Percentiles rank a stretch among this genome's conserved stretches.
phyloP scores from a whole-genome alignment of 2,113 vertebrate genomes.

The Petaurus breviceps region DNA sequence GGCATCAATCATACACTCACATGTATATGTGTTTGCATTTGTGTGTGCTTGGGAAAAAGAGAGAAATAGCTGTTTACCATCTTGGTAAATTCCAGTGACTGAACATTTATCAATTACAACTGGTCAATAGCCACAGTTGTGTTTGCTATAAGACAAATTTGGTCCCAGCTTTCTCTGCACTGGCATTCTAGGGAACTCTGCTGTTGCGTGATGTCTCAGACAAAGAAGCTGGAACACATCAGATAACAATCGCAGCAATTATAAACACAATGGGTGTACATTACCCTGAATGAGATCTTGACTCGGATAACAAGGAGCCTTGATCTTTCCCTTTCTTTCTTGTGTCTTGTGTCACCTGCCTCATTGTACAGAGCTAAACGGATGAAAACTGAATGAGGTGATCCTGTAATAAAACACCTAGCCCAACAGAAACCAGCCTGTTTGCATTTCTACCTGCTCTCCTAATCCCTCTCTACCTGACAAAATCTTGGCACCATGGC shows the following conservation, averaged over 20 bases:
- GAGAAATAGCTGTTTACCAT: background rate
- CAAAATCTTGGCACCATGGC: conserved; percentile 69
- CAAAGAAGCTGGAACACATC: conserved; percentile 60
- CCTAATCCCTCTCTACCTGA: conserved; percentile 59
- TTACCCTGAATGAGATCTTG: conserved; percentile 74
- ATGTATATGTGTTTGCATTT: background rate
- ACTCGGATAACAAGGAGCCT: conserved; percentile 67
- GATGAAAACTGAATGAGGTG: conserved; percentile 33
- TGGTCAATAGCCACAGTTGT: background rate
- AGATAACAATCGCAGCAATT: conserved; percentile 77
- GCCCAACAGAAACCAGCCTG: conserved; percentile 55
- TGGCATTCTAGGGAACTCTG: background rate
- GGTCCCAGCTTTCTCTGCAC: background rate
- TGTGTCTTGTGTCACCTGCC: conserved; percentile 50
- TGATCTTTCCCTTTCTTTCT: conserved; percentile 44
- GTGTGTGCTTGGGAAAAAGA: background rate
- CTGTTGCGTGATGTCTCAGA: conserved; percentile 62
- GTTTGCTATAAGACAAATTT: conserved; percentile 50
- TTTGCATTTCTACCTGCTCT: conserved; percentile 40
- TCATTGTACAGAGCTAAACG: conserved; percentile 61
- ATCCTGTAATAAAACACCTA: conserved; percentile 37
- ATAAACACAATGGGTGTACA: conserved; percentile 73
- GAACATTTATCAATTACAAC: background rate
- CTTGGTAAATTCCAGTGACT: background rate
- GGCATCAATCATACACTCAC: background rate